phyloP scores from a whole-genome alignment of 2,888 invertebrate species.

The Microplitis manilae region DNA sequence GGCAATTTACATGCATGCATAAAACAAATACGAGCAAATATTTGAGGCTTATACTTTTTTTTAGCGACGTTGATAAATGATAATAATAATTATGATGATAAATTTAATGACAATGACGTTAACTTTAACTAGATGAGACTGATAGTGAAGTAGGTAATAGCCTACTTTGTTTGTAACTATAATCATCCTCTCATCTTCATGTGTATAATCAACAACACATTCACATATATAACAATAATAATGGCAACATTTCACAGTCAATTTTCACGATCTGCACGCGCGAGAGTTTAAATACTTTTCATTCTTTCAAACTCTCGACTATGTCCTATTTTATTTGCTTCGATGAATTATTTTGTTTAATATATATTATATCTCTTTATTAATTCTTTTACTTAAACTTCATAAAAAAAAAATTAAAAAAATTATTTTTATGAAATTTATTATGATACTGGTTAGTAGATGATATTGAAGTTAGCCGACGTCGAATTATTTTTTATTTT shows the following conservation, averaged over 20 bases:
- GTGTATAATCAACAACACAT: background rate
- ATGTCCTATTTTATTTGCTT: conserved; percentile 35
- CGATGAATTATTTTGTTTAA: conserved; percentile 22
- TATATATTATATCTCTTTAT: background rate
- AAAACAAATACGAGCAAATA: too few species aligned
- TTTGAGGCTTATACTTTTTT: background rate
- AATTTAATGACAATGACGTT: background rate
- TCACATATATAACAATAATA: background rate
- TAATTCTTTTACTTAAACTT: background rate
- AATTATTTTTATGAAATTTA: background rate
- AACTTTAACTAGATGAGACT: conserved; percentile 22
- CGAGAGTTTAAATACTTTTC: conserved; percentile 33
- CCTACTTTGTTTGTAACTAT: conserved; percentile 28
- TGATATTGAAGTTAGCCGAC: too few species aligned
- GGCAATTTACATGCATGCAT: background rate
- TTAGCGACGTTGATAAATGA: background rate
- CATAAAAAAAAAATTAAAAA: background rate
- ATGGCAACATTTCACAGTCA: background rate
- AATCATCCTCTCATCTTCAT: conserved; percentile 7
- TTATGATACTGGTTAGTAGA: too few species aligned
- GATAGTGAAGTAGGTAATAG: conserved; percentile 37
- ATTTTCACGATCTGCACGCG: conserved; percentile 37
- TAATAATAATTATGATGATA: background rate
- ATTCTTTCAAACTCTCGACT: conserved; percentile 28
- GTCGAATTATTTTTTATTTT: too few species aligned